Evolutionary conservation across 2,888 invertebrate species (phyloP).

Genomic region (Synanthedon formicaeformis): DNA sequence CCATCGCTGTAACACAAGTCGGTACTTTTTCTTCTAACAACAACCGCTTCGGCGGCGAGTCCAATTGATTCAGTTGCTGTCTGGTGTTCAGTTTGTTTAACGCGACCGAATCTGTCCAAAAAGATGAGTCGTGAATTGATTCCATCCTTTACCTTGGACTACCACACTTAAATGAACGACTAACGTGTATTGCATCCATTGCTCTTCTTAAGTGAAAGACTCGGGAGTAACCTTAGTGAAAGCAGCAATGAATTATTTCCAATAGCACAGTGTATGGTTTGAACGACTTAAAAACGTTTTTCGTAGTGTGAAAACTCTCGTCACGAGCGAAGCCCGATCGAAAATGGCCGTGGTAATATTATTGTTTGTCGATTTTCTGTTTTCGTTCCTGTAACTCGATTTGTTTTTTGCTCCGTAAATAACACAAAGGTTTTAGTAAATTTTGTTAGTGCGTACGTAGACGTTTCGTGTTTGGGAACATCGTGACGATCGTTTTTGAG

Average conservation of each 20-base stretch:
- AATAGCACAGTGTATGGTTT: not conserved
- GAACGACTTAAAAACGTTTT: not conserved
- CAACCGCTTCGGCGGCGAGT: slow-evolving; percentile 24
- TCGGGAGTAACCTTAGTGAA: not conserved
- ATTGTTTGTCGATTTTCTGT: slow-evolving; percentile 67
- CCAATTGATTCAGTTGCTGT: slow-evolving; percentile 54
- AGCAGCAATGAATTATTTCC: not conserved
- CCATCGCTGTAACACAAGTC: slow-evolving; percentile 12
- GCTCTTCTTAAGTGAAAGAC: not conserved
- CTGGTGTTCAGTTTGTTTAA: slow-evolving; percentile 58
- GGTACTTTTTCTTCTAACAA: slow-evolving; percentile 19
- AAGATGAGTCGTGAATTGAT: slow-evolving; percentile 60
- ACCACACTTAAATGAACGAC: not conserved
- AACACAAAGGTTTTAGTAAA: slow-evolving; percentile 57
- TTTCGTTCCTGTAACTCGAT: slow-evolving; percentile 66
- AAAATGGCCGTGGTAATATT: slow-evolving; percentile 66
- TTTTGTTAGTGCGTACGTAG: slow-evolving; percentile 49
- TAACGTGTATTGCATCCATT: not conserved
- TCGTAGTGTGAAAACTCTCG: slow-evolving; percentile 45
- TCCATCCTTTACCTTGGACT: slow-evolving; percentile 20
- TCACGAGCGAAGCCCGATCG: slow-evolving; percentile 61
- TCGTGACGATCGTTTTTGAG: slow-evolving; percentile 38
- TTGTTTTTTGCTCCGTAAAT: slow-evolving; percentile 60
- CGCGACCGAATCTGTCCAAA: slow-evolving; percentile 49
- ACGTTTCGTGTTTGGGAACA: slow-evolving; percentile 34